Evolutionary conservation across 2,888 invertebrate genomes (phyloP), one percentile per base, ranked within the genome.

Genomic region (Pseudoips prasinana): DNA sequence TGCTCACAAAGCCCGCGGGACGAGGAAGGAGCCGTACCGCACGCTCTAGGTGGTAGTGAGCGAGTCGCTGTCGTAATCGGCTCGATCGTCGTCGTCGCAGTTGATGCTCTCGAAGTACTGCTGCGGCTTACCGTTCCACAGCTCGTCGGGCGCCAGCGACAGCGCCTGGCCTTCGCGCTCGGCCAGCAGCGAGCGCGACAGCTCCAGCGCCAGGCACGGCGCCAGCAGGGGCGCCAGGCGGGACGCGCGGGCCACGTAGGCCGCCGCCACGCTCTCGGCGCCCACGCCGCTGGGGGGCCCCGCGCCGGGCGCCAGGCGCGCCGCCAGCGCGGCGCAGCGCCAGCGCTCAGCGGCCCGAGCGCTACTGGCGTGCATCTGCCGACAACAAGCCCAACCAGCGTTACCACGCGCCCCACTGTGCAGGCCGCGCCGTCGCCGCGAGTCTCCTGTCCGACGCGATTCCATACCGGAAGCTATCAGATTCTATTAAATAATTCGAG

Each of bases 31-130:
- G n/a, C n/a, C n/a, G n/a, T n/a, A n/a, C n/a, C n/a, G n/a, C n/a
- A n/a, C 22, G 14, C 14, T 14, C 14, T 14, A 14, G 5, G 14
- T 2, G 14, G 3, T 2, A 2, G 14, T 14, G 14, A 85, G 65
- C 22, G 86, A 86, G 47, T 85, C 86, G 39, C 63, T 66, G 33
- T 82, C 82, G 49, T 78, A 81, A 8, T 73, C 72, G 66, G 25
- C n/a, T n/a, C n/a, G n/a, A n/a, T n/a, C 89, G 10, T 33, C 44
- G 22, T 41, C 49, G 33, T 46, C 91, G 68, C 92, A 91, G 39
- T 78, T 68, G 73, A 94, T 92, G 73, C 93, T 93, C 73, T 94
- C 93, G 67, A 93, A 93, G 71, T 92, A 93, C 36, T 79, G 84
- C 64, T 73, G 89, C 57, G 79, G 85, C 62, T 68, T 83, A 56